Conservation (phyloP, 2,113 vertebrate species). For the Heloderma charlesbogerti region DNA sequence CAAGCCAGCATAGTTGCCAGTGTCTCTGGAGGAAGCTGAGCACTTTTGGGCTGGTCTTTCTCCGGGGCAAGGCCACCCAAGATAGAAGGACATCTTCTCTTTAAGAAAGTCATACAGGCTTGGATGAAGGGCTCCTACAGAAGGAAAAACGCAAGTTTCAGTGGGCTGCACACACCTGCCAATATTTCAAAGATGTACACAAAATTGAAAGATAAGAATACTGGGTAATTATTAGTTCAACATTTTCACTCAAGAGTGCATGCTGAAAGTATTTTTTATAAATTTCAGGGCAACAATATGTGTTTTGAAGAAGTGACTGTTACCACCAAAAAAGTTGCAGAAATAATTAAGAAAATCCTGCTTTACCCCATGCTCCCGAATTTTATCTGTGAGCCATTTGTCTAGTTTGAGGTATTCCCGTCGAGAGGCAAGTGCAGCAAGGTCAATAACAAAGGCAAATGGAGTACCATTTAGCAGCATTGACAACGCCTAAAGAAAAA, state of each 20-base stretch:
- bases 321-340: slow-evolving; percentile 43
- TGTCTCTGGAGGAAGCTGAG: slow-evolving; percentile 97
- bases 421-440: slow-evolving; percentile 99
- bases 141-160: slow-evolving; percentile 25
- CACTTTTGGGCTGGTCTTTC: slow-evolving; percentile 99
- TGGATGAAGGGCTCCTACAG: slow-evolving; percentile 97
- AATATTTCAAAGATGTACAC: slow-evolving; percentile 6
- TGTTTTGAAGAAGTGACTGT: slow-evolving; percentile 40
- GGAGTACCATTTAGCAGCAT: slow-evolving; percentile 99
- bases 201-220: neutral
- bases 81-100: slow-evolving; percentile 97
- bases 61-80: slow-evolving; percentile 97
- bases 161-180: slow-evolving; percentile 23
- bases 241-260: slow-evolving; percentile 11
- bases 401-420: slow-evolving; percentile 99
- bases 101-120: slow-evolving; percentile 98
- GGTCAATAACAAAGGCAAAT: slow-evolving; percentile 99
- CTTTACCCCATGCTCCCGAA: slow-evolving; percentile 97
- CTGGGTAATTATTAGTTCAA: slow-evolving; percentile 45
- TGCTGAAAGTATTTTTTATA: slow-evolving; percentile 30
- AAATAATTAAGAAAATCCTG: slow-evolving; percentile 68
- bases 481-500: slow-evolving; percentile 90
- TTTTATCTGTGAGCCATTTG: slow-evolving; percentile 99
- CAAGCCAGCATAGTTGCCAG: slow-evolving; percentile 96
- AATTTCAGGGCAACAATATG: slow-evolving; percentile 51